Percentiles rank a stretch among this genome's conserved stretches.
Conservation (phyloP, 2,888 invertebrate species). For the Arctia plantaginis region DNA sequence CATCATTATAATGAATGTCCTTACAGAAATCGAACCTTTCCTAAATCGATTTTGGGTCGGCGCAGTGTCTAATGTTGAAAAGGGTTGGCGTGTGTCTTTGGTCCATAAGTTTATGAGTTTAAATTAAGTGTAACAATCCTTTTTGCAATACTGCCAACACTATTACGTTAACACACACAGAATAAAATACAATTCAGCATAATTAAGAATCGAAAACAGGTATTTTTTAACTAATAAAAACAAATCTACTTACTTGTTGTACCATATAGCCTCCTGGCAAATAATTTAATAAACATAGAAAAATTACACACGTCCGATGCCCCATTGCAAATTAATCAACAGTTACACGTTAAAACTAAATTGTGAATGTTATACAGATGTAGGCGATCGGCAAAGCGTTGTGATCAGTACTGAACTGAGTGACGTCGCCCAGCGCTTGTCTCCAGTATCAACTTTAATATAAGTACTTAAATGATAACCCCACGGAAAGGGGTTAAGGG, state of each 20-base stretch:
- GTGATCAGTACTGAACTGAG: not conserved
- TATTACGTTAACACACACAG: not conserved
- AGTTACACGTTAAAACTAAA: not conserved
- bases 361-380: not conserved
- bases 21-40: too few relatives aligned
- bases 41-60: too few relatives aligned
- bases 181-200: not conserved
- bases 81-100: too few relatives aligned
- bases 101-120: too few relatives aligned
- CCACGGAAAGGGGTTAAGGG: not conserved
- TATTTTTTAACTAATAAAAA: not conserved
- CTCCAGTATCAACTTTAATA: not conserved
- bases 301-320: not conserved
- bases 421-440: not conserved
- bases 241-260: not conserved
- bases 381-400: not conserved
- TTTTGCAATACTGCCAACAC: not conserved
- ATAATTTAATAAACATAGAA: conserved; percentile 6
- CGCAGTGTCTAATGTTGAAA: too few relatives aligned
- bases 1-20: too few relatives aligned
- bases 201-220: not conserved
- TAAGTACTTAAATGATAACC: not conserved
- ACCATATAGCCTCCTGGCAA: not conserved
- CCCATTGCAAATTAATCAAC: not conserved
- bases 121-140: not conserved